Percentiles rank a stretch among this genome's conserved stretches.
Evolutionary conservation across 1,140 invertebrate genomes (phyloP).

Genomic region (Anoplolepis gracilipes): DNA sequence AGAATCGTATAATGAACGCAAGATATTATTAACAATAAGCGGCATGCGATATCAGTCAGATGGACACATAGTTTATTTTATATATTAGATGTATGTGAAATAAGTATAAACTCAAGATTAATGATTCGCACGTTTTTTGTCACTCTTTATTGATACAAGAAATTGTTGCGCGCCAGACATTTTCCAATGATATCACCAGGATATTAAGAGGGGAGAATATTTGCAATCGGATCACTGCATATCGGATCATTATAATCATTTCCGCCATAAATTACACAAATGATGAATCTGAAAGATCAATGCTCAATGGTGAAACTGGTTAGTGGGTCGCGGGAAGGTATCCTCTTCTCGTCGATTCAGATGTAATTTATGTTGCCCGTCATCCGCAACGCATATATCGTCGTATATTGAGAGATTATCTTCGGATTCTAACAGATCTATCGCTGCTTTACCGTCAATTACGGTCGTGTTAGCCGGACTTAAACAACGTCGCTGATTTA

Average conservation of each 20-base stretch:
- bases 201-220: conserved; percentile 28
- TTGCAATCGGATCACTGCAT: too few species aligned
- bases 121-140: conserved; percentile 25
- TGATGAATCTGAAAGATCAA: conserved; percentile 41
- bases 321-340: conserved; percentile 41
- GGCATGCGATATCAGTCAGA: neutral
- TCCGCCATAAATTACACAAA: conserved; percentile 38
- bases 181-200: neutral
- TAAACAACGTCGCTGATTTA: conserved; percentile 32
- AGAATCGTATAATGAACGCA: conserved; percentile 1
- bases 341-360: conserved; percentile 37
- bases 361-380: conserved; percentile 44
- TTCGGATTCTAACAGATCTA: neutral
- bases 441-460: conserved; percentile 49
- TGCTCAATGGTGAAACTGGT: conserved; percentile 17
- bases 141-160: conserved; percentile 50
- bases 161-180: conserved; percentile 27
- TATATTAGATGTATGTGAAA: neutral
- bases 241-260: conserved; percentile 37
- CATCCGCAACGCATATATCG: neutral
- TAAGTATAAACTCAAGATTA: conserved; percentile 33
- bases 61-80: neutral
- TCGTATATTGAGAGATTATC: conserved; percentile 55
- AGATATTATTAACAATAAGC: conserved; percentile 19
- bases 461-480: conserved; percentile 17